These are phyloP conservation scores for Perccottus glenii DNA, from an alignment of 2,113 vertebrate species.

Conservation along the genomic window DNA sequence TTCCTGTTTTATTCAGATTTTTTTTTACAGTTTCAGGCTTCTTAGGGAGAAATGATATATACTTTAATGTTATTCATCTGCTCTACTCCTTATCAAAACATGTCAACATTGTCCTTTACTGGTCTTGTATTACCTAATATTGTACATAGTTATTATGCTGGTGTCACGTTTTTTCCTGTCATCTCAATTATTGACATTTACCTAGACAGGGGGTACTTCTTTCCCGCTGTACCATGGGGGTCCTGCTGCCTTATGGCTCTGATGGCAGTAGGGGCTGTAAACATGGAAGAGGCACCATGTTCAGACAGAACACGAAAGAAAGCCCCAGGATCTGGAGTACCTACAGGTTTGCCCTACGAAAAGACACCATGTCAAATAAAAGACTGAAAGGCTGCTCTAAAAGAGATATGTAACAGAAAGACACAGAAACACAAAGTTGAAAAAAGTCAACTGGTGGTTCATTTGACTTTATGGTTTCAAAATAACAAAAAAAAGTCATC, in stretches of 20 bases:
- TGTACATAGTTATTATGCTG: no score
- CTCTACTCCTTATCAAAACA: background rate
- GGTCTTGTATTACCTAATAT: background rate
- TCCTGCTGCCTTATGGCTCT: slow-evolving; percentile 97
- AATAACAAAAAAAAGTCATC: no score
- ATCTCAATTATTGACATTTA: slow-evolving; percentile 53
- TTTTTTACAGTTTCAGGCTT: no score
- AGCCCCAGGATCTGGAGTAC: slow-evolving; percentile 91
- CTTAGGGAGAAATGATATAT: no score
- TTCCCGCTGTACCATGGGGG: slow-evolving; percentile 82
- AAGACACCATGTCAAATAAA: slow-evolving; percentile 5
- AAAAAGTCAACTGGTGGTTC: no score
- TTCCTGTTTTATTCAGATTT: no score
- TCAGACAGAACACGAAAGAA: slow-evolving; percentile 95
- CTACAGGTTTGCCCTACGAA: slow-evolving; percentile 94
- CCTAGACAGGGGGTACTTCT: slow-evolving; percentile 86
- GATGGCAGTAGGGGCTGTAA: slow-evolving; percentile 94
- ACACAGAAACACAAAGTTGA: no score
- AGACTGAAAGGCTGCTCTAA: no score
- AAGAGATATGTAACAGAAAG: background rate
- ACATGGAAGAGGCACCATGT: slow-evolving; percentile 86
- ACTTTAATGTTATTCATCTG: no score
- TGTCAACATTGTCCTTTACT: background rate
- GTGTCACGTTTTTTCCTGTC: background rate
- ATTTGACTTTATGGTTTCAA: no score